A percentile compares a stretch with the other conserved stretches of the same genome.
Evolutionary conservation across 2,113 vertebrate genomes (phyloP).

Genomic region (Eleginops maclovinus): DNA sequence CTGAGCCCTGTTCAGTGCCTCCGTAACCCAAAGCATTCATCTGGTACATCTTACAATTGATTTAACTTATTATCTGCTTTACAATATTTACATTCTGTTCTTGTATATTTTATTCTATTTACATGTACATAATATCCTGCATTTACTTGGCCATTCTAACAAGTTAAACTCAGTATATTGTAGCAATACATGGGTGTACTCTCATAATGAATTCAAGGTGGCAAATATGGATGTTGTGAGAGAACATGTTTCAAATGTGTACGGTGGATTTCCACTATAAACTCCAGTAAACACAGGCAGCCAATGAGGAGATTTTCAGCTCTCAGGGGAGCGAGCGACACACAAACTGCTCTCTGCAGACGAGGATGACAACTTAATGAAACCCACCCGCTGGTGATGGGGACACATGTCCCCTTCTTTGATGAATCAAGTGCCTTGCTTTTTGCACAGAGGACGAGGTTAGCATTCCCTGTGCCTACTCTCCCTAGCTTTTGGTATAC

Average conservation of each 20-base stretch:
- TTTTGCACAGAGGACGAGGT: conserved; percentile 39
- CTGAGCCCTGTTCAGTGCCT: too few relatives aligned
- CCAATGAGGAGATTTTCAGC: conserved; percentile 8
- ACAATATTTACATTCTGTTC: too few relatives aligned
- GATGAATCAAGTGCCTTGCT: conserved; percentile 57
- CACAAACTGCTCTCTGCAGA: conserved; percentile 20
- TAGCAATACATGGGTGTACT: neutral
- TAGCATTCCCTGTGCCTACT: conserved; percentile 21
- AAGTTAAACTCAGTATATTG: too few relatives aligned
- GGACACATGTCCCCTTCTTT: conserved; percentile 47
- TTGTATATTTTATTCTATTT: too few relatives aligned
- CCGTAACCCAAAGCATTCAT: too few relatives aligned
- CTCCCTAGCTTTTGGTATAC: conserved; percentile 40
- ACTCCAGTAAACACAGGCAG: conserved; percentile 30
- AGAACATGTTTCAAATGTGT: conserved; percentile 5
- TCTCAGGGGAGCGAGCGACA: conserved; percentile 14
- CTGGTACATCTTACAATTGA: too few relatives aligned
- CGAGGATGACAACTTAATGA: conserved; percentile 66
- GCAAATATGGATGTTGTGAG: neutral
- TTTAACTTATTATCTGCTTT: too few relatives aligned
- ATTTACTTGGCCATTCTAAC: too few relatives aligned
- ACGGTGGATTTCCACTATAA: conserved; percentile 3
- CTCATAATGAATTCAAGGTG: neutral
- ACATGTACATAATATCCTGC: too few relatives aligned
- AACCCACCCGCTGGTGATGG: conserved; percentile 62